Base-by-base conservation (phyloP, 2,888 invertebrate genomes). In the Eristalis intricaria region DNA sequence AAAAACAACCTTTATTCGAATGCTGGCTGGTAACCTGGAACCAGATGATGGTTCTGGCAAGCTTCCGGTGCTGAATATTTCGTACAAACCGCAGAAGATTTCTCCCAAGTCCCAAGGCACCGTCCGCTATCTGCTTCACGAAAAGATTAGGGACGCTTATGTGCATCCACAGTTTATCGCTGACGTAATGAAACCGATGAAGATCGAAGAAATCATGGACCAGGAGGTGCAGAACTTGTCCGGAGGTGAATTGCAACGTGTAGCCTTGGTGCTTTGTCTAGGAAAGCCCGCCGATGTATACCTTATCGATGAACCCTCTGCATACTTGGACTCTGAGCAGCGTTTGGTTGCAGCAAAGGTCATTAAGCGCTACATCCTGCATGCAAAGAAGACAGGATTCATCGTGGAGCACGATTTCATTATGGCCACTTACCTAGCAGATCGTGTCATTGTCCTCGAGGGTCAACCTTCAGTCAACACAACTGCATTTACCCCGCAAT, bases 321-420 rank as follows among this genome's bases (percentile, higher is more conserved):
- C 99, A 64, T 99, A 99, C 93, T 94, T 99, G 88, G 99, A 99
- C 94, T 99, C 99, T 4, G 99, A 99, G 92, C 99, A 99, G 94
- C 99, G 99, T 98, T 95, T 99, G 75, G 98, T 99, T 82, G 99
- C 99, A 86, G 99, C 99, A 90, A 99, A 99, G 95, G 99, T 99
- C 91, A 99, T 99, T 89, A 99, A 99, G 93, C 95, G 99, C 97
- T 99, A 99, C 93, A 99, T 99, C 92, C 95, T 99, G 61, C 99
- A 99, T 91, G 99, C 99, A 0, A 99, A 99, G 94, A 98, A 99
- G 93, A 99, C 99, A 8, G 99, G 99, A 13, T 99, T 99, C 93
- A 97, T 99, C 19, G 99, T 99, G 1, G 99, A 99, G 95, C 99
- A 99, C 96, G 99, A 99, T 94, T 99, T 99, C 93, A 99, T 99